Percentiles rank a stretch among this genome's conserved stretches.
These are phyloP conservation scores for Falcaria lacertinaria DNA, from an alignment of 2,888 invertebrate species.

Conservation along the genomic window DNA sequence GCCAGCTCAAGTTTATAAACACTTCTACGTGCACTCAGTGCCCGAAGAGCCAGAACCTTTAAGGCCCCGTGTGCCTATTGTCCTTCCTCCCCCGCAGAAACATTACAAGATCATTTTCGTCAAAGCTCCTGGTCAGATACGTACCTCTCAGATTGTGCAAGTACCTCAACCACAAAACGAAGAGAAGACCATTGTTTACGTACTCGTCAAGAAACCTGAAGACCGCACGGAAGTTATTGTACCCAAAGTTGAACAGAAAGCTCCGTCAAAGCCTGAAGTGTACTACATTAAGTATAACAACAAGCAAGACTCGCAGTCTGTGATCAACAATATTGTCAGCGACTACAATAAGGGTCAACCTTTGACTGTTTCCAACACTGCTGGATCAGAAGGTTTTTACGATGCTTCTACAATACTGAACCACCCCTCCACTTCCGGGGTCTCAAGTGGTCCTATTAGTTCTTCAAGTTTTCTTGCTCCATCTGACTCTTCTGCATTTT, in stretches of 20 bases:
- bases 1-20: constrained; percentile 84
- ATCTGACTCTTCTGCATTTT: not conserved
- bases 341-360: constrained; percentile 49
- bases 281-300: constrained; percentile 89
- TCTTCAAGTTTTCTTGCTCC: not conserved
- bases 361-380: constrained; percentile 8
- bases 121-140: constrained; percentile 84
- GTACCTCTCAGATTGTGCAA: constrained; percentile 83
- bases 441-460: not conserved
- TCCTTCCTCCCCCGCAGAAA: constrained; percentile 83
- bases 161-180: constrained; percentile 82
- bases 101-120: constrained; percentile 91
- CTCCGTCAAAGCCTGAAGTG: constrained; percentile 87
- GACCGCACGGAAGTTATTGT: constrained; percentile 83
- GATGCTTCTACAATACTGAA: not conserved
- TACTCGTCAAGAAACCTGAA: constrained; percentile 87
- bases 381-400: constrained; percentile 3
- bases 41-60: constrained; percentile 64
- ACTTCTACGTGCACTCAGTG: constrained; percentile 70
- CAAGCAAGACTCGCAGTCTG: constrained; percentile 73
- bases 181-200: constrained; percentile 88
- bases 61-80: constrained; percentile 73
- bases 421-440: not conserved
- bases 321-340: constrained; percentile 66
- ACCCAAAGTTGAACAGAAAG: constrained; percentile 83